phyloP scores from a whole-genome alignment of 1,140 invertebrate species.

The Bursaphelenchus mucronatus region DNA sequence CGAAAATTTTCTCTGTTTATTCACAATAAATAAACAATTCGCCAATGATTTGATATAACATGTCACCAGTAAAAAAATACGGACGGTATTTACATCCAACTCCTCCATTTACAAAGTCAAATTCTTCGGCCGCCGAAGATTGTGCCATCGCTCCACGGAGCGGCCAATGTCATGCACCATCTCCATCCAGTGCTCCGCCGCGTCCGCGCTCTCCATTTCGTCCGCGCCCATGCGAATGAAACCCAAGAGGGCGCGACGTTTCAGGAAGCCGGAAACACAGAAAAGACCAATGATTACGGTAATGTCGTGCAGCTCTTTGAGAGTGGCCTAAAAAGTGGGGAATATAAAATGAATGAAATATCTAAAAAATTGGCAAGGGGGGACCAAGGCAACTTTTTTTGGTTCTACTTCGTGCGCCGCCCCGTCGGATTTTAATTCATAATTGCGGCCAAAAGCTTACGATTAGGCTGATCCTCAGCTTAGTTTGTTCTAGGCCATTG shows the following conservation, averaged over 20 bases:
- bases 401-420: too few species aligned
- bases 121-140: slow-evolving; percentile 1
- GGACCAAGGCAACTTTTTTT: too few species aligned
- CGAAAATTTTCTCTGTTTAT: too few species aligned
- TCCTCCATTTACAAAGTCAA: neutral
- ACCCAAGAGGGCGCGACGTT: slow-evolving; percentile 12
- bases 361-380: too few species aligned
- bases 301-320: slow-evolving; percentile 10
- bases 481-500: too few species aligned
- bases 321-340: neutral
- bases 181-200: slow-evolving; percentile 8
- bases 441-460: too few species aligned
- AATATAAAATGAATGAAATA: neutral
- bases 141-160: slow-evolving; percentile 18
- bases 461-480: too few species aligned
- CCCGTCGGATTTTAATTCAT: too few species aligned
- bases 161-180: slow-evolving; percentile 14
- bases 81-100: too few species aligned
- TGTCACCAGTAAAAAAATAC: too few species aligned
- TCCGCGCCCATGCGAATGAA: slow-evolving; percentile 11
- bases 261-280: slow-evolving; percentile 11
- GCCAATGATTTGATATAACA: too few species aligned
- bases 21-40: too few species aligned
- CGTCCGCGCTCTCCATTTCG: slow-evolving; percentile 6
- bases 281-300: slow-evolving; percentile 16